Evolutionary conservation across 2,113 vertebrate genomes (phyloP).

Genomic region (Paracanthobrama guichenoti): DNA sequence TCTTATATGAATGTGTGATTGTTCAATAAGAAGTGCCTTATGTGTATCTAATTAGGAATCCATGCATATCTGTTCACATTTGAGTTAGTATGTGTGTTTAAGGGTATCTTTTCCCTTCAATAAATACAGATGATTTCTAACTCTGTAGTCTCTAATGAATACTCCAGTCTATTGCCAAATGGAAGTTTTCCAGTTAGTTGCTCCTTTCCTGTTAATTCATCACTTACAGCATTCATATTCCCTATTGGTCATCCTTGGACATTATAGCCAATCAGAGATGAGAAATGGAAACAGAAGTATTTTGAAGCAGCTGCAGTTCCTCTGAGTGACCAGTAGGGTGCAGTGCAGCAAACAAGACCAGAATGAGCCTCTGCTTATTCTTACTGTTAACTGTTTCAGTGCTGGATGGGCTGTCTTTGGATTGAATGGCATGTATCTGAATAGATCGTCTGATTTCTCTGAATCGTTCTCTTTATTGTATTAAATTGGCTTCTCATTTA

Average conservation of each 20-base stretch:
- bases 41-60: background rate
- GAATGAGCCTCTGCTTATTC: background rate
- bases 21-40: background rate
- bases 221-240: slow-evolving; percentile 23
- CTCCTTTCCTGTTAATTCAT: slow-evolving; percentile 37
- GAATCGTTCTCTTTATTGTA: background rate
- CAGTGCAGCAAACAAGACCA: slow-evolving; percentile 60
- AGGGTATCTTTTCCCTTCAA: background rate
- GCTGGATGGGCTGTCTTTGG: background rate
- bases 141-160: slow-evolving; percentile 41
- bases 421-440: background rate
- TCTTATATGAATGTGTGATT: background rate
- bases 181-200: slow-evolving; percentile 33
- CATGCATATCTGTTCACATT: slow-evolving; percentile 17
- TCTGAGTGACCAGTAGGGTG: slow-evolving; percentile 52
- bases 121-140: slow-evolving; percentile 44
- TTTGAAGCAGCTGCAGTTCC: slow-evolving; percentile 35
- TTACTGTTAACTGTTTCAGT: slow-evolving; percentile 54
- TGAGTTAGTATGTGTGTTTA: slow-evolving; percentile 3
- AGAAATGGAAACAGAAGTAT: slow-evolving; percentile 1
- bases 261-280: slow-evolving; percentile 1
- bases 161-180: slow-evolving; percentile 30
- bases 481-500: background rate
- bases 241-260: slow-evolving; percentile 36
- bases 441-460: background rate